Percentiles rank a stretch among this genome's conserved stretches.
Evolutionary conservation across 2,113 vertebrate species (phyloP).

Genomic region (Pristiophorus japonicus): DNA sequence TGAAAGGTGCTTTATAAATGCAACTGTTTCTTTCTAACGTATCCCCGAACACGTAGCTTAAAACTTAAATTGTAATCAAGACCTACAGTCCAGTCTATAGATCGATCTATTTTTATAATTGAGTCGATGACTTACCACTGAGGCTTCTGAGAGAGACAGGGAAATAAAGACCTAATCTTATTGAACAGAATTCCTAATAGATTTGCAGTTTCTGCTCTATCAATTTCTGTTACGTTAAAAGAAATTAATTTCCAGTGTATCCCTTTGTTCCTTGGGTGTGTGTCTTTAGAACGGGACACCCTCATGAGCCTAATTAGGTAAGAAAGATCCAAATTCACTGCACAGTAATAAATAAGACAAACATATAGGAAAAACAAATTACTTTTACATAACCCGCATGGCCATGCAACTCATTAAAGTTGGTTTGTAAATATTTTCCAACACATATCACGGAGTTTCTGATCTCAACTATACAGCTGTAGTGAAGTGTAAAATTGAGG

Average conservation of each 20-base stretch:
- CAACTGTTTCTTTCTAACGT: not conserved
- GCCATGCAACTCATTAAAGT: not conserved
- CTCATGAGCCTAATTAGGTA: not conserved
- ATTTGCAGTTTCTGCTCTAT: slow-evolving; percentile 8
- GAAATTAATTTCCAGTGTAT: not conserved
- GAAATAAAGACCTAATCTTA: not conserved
- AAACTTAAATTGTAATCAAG: not conserved
- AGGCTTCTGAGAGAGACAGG: not conserved
- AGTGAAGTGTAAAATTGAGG: not conserved
- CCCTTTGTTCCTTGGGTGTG: not conserved
- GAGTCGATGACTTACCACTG: not conserved
- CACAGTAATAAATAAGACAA: not conserved
- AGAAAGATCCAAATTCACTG: not conserved
- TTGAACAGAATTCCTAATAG: not conserved
- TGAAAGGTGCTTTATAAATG: not conserved
- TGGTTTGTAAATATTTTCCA: not conserved
- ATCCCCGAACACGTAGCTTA: no score
- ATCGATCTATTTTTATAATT: not conserved
- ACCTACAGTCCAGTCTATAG: not conserved
- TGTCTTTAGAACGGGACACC: not conserved
- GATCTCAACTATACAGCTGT: not conserved
- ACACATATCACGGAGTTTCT: not conserved
- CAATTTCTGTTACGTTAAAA: not conserved
- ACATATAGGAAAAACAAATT: not conserved
- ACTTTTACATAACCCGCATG: not conserved